phyloP scores from a whole-genome alignment of 2,888 invertebrate species.

The Toxonevra muliebris region DNA sequence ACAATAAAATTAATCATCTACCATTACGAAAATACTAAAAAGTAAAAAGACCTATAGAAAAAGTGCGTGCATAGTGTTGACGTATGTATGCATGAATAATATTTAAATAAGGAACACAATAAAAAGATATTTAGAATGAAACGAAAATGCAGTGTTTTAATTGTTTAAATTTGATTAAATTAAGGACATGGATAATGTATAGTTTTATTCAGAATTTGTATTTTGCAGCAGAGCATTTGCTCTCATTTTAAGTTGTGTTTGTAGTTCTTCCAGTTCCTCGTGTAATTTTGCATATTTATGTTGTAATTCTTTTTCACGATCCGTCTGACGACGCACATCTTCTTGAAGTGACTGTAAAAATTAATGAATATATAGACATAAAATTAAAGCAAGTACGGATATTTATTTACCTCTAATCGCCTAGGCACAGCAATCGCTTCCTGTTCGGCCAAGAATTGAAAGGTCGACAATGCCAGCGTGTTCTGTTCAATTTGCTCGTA shows the following conservation, averaged over 20 bases:
- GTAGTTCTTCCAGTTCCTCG: slow-evolving; percentile 68
- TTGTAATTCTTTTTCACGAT: slow-evolving; percentile 89
- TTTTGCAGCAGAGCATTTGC: too few species aligned
- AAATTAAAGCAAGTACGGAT: too few species aligned
- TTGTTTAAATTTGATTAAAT: background rate
- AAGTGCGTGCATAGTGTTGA: too few species aligned
- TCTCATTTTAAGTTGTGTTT: slow-evolving; percentile 9
- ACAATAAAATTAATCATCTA: background rate
- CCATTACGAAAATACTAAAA: too few species aligned
- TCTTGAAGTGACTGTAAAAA: slow-evolving; percentile 80
- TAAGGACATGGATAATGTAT: background rate
- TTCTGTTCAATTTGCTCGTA: slow-evolving; percentile 92
- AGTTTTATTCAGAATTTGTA: background rate
- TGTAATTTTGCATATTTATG: slow-evolving; percentile 81
- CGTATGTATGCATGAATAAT: background rate
- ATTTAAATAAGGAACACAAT: slow-evolving; percentile 21
- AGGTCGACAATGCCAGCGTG: slow-evolving; percentile 88
- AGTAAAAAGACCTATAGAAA: too few species aligned
- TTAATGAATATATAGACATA: slow-evolving; percentile 16
- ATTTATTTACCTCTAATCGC: slow-evolving; percentile 77
- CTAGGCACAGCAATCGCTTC: slow-evolving; percentile 91
- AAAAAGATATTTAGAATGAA: slow-evolving; percentile 16
- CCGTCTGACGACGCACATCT: slow-evolving; percentile 91
- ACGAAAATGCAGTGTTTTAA: background rate
- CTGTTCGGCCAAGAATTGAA: slow-evolving; percentile 87